These are phyloP conservation scores for Lasioglossum leucozonium DNA, from an alignment of 2,888 invertebrate species.

Conservation along the genomic window DNA sequence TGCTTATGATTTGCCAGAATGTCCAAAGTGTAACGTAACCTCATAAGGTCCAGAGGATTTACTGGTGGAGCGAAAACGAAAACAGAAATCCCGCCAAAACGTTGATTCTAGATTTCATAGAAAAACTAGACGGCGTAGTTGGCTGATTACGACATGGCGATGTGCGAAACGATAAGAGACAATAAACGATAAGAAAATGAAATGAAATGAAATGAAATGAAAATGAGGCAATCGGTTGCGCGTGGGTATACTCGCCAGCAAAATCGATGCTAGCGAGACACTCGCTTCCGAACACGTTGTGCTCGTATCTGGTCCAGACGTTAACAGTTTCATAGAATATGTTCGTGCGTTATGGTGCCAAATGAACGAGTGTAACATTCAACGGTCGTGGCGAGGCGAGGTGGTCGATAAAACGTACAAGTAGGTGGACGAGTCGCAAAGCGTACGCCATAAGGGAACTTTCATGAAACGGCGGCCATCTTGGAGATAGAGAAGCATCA, in stretches of 20 bases:
- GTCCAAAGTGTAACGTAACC: constrained; percentile 14
- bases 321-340: constrained; percentile 18
- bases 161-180: not conserved
- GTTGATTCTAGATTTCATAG: not conserved
- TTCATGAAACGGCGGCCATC: constrained; percentile 79
- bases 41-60: constrained; percentile 21
- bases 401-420: constrained; percentile 53
- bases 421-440: constrained; percentile 48
- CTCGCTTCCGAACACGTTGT: constrained; percentile 12
- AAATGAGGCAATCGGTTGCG: constrained; percentile 54
- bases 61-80: constrained; percentile 23
- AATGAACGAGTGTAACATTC: not conserved
- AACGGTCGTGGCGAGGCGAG: not conserved
- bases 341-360: constrained; percentile 19
- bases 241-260: constrained; percentile 61
- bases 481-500: constrained; percentile 77
- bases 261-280: constrained; percentile 61
- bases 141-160: constrained; percentile 1
- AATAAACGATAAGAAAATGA: constrained; percentile 34
- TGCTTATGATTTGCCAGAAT: constrained; percentile 20
- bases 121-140: not conserved
- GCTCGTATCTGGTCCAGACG: not conserved
- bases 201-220: constrained; percentile 42
- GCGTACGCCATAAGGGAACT: constrained; percentile 77
- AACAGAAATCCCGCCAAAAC: constrained; percentile 62